Percentiles rank a stretch among this genome's conserved stretches.
phyloP scores from a whole-genome alignment of 2,113 vertebrate species.

The Esox niger region DNA sequence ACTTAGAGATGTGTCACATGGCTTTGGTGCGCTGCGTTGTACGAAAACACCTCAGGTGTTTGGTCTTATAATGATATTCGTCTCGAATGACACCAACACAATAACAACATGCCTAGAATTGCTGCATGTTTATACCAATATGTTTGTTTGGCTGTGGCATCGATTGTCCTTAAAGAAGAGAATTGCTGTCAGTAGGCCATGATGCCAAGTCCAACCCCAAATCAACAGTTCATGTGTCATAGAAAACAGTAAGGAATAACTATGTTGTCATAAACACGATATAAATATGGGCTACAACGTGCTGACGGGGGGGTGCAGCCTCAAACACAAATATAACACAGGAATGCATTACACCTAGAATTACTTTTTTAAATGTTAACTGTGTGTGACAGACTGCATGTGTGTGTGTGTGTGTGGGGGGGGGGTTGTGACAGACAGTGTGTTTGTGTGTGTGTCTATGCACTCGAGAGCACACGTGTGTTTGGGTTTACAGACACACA shows the following conservation, averaged over 20 bases:
- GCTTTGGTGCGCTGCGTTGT: neutral
- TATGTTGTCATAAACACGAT: neutral
- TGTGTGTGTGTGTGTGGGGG: slow-evolving; percentile 15
- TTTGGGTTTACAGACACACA: slow-evolving; percentile 3
- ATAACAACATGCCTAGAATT: slow-evolving; percentile 13
- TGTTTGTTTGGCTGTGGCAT: neutral
- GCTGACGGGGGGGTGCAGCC: neutral
- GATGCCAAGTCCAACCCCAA: neutral
- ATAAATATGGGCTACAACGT: neutral
- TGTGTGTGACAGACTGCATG: neutral
- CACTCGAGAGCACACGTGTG: neutral
- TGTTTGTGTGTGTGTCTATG: slow-evolving; percentile 11
- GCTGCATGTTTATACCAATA: slow-evolving; percentile 23
- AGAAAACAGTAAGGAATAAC: neutral
- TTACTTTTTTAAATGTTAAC: neutral
- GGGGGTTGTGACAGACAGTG: neutral
- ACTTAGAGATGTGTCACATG: slow-evolving; percentile 20
- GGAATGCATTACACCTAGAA: neutral
- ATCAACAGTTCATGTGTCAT: neutral
- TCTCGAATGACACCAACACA: slow-evolving; percentile 32
- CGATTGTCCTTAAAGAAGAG: slow-evolving; percentile 25
- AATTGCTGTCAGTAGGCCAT: neutral
- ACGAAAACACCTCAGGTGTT: slow-evolving; percentile 8
- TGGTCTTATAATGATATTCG: slow-evolving; percentile 20
- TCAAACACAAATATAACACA: neutral